Evolutionary conservation across 1,140 invertebrate genomes (phyloP), one percentile per base, ranked within the genome.

Genomic region (Temnothorax nylanderi): DNA sequence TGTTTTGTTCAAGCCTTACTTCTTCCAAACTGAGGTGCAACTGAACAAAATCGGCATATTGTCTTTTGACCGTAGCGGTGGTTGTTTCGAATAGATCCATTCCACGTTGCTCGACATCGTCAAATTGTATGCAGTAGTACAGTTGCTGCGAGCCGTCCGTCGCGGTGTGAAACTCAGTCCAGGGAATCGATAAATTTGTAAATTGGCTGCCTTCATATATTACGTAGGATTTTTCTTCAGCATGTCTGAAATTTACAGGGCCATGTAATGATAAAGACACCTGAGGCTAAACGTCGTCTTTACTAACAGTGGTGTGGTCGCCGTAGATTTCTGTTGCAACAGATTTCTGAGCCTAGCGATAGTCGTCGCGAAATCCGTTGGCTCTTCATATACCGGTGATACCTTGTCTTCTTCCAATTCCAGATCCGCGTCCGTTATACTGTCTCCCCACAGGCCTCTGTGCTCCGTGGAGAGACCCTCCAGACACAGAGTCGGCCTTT

Each of bases 271-370:
- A 54, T 16, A 26, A 26, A 26, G 26, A 21, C n/a, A 41, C 47
- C 11, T 16, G 11, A 74, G 2, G 32, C n/a, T 47, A 51, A 62
- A 44, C 2, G 13, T 34, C 5, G 26, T 76, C 18, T 34, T 21
- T 77, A 91, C 92, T 90, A 90, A 95, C 93, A 94, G 49, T 60
- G 94, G 94, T 11, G 93, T 94, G 1, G 92, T 94, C 44, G 95
- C 96, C 56, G 95, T 95, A 11, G 96, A 96, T 86, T 96, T 96
- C 90, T 97, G 96, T 89, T 97, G 97, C 51, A 97, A 93, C 76
- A 97, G 93, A 90, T 96, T 96, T 51, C 97, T 93, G 37, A 97
- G 93, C 91, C 97, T 97, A n/a, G 97, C 97, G 89, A 97, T 97
- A 49, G 97, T 97, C 54, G 97, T 96, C 16, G 97, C 97, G 85